phyloP scores from a whole-genome alignment of 2,797 vertebrate genomes.

The Molossus alvarezi region DNA sequence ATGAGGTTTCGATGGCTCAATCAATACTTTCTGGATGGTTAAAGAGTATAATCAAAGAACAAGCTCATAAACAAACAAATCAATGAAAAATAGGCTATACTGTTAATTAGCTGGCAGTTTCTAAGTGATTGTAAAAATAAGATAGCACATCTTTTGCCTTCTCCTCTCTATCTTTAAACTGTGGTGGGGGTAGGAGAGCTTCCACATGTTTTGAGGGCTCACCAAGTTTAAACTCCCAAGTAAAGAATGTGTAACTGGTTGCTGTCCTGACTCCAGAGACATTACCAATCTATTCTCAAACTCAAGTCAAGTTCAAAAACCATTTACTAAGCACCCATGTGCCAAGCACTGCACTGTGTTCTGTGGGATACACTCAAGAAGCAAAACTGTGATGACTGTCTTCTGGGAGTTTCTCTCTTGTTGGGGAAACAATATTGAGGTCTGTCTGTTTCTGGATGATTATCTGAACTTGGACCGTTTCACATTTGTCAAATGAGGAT shows the following conservation, averaged over 20 bases:
- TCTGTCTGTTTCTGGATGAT: background rate
- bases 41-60: constrained; percentile 36
- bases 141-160: background rate
- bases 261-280: background rate
- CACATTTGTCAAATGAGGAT: background rate
- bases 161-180: background rate
- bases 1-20: background rate
- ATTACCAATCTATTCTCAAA: constrained; percentile 13
- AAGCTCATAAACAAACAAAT: constrained; percentile 11
- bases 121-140: constrained; percentile 35
- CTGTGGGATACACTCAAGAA: background rate
- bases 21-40: constrained; percentile 59
- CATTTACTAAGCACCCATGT: background rate
- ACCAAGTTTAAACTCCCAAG: constrained; percentile 17
- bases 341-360: background rate
- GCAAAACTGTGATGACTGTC: background rate
- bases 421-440: background rate
- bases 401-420: background rate
- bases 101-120: constrained; percentile 48
- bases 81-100: background rate
- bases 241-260: background rate
- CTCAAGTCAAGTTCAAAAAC: constrained; percentile 44
- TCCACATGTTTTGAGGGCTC: background rate
- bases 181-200: background rate
- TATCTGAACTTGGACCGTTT: background rate